Evolutionary conservation across 2,797 vertebrate species (phyloP), one percentile per base, ranked within the genome.

Genomic region (Denticeps clupeoides): DNA sequence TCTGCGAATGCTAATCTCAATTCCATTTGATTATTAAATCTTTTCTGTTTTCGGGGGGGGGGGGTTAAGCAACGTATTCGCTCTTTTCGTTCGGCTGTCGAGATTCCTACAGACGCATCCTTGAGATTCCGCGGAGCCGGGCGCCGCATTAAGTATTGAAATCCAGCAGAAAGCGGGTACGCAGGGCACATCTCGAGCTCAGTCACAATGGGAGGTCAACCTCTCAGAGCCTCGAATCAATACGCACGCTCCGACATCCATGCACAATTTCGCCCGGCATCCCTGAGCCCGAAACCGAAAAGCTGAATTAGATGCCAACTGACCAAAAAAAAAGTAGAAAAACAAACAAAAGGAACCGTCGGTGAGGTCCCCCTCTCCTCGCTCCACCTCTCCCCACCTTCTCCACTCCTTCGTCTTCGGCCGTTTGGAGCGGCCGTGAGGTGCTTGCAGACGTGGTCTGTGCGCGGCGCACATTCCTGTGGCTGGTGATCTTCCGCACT

Each of bases 231-330:
- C 64, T 59, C 65, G 58, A 81, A 81, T 77, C 28, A 69, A 80
- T 79, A 71, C 43, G 41, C 64, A 59, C 59, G 73, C 64, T 65
- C 74, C 72, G 62, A 63, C 61, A 70, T 73, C 72, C 63, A 73
- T 65, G 62, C 64, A 43, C 57, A 42, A n/a, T n/a, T n/a, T n/a
- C n/a, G n/a, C n/a, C n/a, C n/a, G n/a, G n/a, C n/a, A n/a, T n/a
- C n/a, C n/a, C n/a, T n/a, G n/a, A n/a, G n/a, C n/a, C n/a, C n/a
- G n/a, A n/a, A n/a, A n/a, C n/a, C n/a, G n/a, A n/a, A n/a, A n/a
- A n/a, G n/a, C n/a, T n/a, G n/a, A n/a, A n/a, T n/a, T n/a, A n/a
- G n/a, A n/a, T n/a, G n/a, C n/a, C n/a, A n/a, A n/a, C n/a, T n/a
- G n/a, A n/a, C n/a, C n/a, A n/a, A n/a, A n/a, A n/a, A n/a, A n/a